Evolutionary conservation across 2,113 vertebrate species (phyloP), one percentile per base, ranked within the genome.

Genomic region (Jacana jacana): DNA sequence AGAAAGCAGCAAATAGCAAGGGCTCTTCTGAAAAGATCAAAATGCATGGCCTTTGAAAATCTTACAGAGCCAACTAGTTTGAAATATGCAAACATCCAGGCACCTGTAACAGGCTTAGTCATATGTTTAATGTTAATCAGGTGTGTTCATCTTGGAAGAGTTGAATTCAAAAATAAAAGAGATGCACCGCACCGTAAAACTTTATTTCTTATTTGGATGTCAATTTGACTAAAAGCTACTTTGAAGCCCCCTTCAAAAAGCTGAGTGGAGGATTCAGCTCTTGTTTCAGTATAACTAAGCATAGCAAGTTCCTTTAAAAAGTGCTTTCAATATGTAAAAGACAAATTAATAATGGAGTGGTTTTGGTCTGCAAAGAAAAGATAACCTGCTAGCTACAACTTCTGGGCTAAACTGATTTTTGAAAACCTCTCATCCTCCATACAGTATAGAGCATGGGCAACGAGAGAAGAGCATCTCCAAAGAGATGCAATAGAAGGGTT

Each of bases 181-280:
- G 28, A 91, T 18, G 35, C 0, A 0, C 51, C 65, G 35, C 0
- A 0, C 51, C 65, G 89, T 42, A 79, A 72, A 90, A 61, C 22
- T 81, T 87, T 25, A 63, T 68, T 84, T 88, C 48, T 84, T 76
- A 64, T 81, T 89, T 91, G 61, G 30, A 91, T 15, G 44, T 82
- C 76, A 65, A 60, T 60, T 92, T 64, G n/a, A 91, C n/a, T 79
- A 51, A 77, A 85, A 87, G 33, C 14, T 52, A 80, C 28, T 89
- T 58, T 61, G 44, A 93, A 88, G 17, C 6, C 20, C 12, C 18
- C 24, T 82, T 69, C 63, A 80, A 87, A 68, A 25, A 76, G 4
- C 19, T 37, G 57, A 63, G 14, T 42, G 58, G 17, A 44, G 14
- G 37, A 57, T 73, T 78, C 35, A 44, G 27, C 11, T 82, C 31